Base-by-base conservation (phyloP, 2,113 vertebrate genomes). In the Sarotherodon lohbergeri region DNA sequence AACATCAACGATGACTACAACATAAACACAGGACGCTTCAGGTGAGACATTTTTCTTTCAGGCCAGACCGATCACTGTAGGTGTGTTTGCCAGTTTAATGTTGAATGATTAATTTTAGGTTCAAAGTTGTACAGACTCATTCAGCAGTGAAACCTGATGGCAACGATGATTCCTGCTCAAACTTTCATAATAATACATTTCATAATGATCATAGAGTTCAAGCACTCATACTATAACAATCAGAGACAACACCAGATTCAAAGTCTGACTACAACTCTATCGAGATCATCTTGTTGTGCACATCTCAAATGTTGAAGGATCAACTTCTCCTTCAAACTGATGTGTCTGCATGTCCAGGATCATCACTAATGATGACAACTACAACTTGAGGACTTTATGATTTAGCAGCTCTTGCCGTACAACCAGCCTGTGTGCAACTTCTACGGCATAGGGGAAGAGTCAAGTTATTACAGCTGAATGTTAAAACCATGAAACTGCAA, bases 1-100 rank as follows among this genome's bases (percentile, higher is more conserved):
- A 92, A 95, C 89, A 82, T 94, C 81, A 56, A 93, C 36, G 0
- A 83, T 1, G 93, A 93, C 91, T 95, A 86, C 63, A 1, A 93
- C 87, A 68, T 7, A 0, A 3, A 0, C 0, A 92, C 88, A 0
- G 94, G 94, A 27, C 89, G 0, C 82, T 95, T 94, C 89, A 92
- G 90, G 94, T 93, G 48, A 59, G 43, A 68, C 36, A 13, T 22
- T 68, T 39, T 39, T 22, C 6, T 3, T 41, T 41, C 36, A 39
- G 63, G n/a, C 12, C n/a, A 22, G 19, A 68, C 7, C 3, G 7
- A 13, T 41, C n/a, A 14, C 10, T 39, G 10, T n/a, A 39, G 6
- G 34, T 39, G 34, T n/a, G 34, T 36, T 66, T 39, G 6, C 5
- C 14, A 1, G 22, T 46, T 71, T 16, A 43, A 48, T 73, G 68